Conservation (phyloP, 2,797 vertebrate species). For the Pseudocheirus occidentalis region DNA sequence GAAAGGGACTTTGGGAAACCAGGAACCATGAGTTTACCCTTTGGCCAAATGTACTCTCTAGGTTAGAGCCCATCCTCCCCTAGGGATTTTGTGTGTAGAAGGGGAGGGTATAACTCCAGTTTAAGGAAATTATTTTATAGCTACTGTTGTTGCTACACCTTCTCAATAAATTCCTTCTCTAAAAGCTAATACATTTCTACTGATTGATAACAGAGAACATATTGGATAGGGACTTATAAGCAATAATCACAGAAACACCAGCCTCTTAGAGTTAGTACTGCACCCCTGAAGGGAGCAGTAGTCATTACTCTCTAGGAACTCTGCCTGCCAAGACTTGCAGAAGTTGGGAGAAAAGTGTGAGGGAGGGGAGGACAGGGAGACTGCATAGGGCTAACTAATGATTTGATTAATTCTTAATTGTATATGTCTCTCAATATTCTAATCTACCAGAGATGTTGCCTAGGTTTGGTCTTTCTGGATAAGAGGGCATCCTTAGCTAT, state of each 20-base stretch:
- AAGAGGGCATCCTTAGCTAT: no score
- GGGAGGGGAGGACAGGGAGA: no score
- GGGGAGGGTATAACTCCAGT: no score
- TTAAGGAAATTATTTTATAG: neutral
- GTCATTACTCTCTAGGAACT: no score
- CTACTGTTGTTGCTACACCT: neutral
- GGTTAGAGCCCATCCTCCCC: neutral
- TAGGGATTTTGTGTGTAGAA: no score
- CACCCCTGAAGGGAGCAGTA: neutral
- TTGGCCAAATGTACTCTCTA: neutral
- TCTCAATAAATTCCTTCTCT: neutral
- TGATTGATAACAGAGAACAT: neutral
- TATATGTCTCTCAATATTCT: no score
- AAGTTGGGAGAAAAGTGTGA: no score
- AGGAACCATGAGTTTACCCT: neutral
- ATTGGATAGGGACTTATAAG: neutral
- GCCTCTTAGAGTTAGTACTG: neutral
- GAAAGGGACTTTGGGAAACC: neutral
- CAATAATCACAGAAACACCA: neutral
- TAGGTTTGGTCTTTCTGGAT: no score
- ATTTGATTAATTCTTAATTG: no score
- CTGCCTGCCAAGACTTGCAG: no score
- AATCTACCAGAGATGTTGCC: no score
- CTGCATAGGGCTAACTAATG: no score
- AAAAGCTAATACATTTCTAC: neutral